Conservation (phyloP, 2,888 invertebrate species). For the Ormyrus rosae region DNA sequence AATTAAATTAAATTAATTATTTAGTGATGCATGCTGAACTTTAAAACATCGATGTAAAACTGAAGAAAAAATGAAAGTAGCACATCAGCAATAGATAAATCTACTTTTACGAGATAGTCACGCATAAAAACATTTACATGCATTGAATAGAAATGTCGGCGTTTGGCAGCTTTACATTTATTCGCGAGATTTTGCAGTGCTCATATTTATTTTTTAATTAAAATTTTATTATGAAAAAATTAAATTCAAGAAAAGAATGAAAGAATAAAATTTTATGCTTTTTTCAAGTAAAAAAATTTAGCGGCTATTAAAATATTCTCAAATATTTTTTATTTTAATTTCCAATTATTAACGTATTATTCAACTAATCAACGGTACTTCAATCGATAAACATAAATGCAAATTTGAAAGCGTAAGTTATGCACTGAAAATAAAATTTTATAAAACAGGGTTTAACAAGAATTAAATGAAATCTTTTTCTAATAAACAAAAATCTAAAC, state of each 20-base stretch:
- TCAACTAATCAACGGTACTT: no score
- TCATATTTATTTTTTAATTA: not conserved
- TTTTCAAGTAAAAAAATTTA: not conserved
- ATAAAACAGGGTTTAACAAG: no score
- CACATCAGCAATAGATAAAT: slow-evolving; percentile 29
- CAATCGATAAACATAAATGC: no score
- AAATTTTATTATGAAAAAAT: not conserved
- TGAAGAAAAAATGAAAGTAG: slow-evolving; percentile 25
- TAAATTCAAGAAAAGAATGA: not conserved
- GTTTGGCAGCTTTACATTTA: not conserved
- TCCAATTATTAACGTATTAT: no score
- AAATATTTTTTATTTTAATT: slow-evolving; percentile 8
- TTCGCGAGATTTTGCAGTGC: not conserved
- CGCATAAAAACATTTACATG: slow-evolving; percentile 20
- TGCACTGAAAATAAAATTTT: no score
- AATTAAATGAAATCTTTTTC: no score
- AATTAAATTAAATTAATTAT: not conserved
- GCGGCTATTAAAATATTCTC: not conserved
- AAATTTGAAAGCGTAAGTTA: no score
- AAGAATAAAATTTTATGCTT: not conserved
- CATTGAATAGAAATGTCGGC: slow-evolving; percentile 6
- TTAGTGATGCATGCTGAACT: not conserved
- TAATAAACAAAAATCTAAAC: no score
- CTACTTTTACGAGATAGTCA: slow-evolving; percentile 24
- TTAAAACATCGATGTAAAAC: not conserved